Evolutionary conservation across 2,888 invertebrate species (phyloP).

Genomic region (Caenorhabditis sp.): DNA sequence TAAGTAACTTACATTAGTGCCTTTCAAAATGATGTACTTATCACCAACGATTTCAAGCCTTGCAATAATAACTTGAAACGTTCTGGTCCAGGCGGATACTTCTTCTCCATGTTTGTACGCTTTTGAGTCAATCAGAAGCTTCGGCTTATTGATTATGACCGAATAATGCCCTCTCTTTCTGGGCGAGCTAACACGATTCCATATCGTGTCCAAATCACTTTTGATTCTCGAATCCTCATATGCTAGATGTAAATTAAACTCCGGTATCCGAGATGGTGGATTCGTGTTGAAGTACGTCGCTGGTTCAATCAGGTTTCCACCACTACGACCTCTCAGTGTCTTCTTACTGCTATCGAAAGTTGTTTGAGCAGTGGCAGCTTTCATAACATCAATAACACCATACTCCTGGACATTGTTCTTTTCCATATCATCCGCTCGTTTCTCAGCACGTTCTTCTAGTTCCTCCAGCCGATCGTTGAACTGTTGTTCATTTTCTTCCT

Average conservation of each 20-base stretch:
- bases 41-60: slow-evolving; percentile 63
- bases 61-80: slow-evolving; percentile 61
- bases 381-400: slow-evolving; percentile 37
- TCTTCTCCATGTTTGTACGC: slow-evolving; percentile 70
- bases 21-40: slow-evolving; percentile 60
- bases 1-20: slow-evolving; percentile 20
- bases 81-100: slow-evolving; percentile 53
- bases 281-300: slow-evolving; percentile 49
- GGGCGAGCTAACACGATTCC: background rate
- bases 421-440: slow-evolving; percentile 20
- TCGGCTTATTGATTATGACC: slow-evolving; percentile 48
- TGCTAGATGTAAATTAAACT: slow-evolving; percentile 21
- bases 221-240: slow-evolving; percentile 26
- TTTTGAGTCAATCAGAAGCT: slow-evolving; percentile 44
- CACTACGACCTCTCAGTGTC: slow-evolving; percentile 52
- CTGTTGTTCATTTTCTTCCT: background rate
- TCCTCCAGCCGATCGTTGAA: background rate
- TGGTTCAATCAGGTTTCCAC: slow-evolving; percentile 53
- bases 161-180: background rate
- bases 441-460: slow-evolving; percentile 24
- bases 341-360: slow-evolving; percentile 49
- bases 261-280: slow-evolving; percentile 22
- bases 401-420: slow-evolving; percentile 19
- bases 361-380: slow-evolving; percentile 12
- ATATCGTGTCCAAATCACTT: slow-evolving; percentile 12